Evolutionary conservation across 2,113 vertebrate species (phyloP).

Genomic region (Ceyx melanurus): DNA sequence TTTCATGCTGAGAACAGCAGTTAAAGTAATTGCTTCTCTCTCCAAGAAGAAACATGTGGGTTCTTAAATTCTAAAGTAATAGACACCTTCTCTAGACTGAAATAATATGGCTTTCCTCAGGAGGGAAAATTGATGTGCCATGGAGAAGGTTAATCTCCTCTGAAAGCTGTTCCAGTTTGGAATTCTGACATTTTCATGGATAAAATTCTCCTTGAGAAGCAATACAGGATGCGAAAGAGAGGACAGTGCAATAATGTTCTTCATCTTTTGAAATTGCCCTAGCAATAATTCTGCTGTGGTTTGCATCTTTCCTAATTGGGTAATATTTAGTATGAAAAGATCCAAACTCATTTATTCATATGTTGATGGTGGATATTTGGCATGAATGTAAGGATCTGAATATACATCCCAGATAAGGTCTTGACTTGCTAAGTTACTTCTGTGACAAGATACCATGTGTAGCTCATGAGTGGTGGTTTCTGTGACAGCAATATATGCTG

Average conservation of each 20-base stretch:
- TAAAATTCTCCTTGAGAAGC: slow-evolving; percentile 22
- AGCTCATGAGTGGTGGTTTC: not conserved
- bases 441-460: fast-evolving
- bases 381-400: not conserved
- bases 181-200: slow-evolving; percentile 49
- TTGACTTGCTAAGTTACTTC: not conserved
- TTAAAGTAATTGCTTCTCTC: slow-evolving; percentile 62
- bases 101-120: slow-evolving; percentile 60
- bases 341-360: not conserved
- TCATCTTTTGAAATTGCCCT: not conserved
- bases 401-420: not conserved
- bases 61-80: slow-evolving; percentile 69
- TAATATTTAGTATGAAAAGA: not conserved
- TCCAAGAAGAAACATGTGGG: slow-evolving; percentile 46
- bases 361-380: not conserved
- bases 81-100: slow-evolving; percentile 58
- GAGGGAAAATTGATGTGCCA: slow-evolving; percentile 56
- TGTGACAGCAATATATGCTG: not conserved
- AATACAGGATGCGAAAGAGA: not conserved
- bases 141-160: slow-evolving; percentile 54
- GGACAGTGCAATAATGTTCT: not conserved
- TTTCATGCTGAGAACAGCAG: slow-evolving; percentile 60
- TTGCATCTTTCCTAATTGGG: not conserved
- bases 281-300: not conserved
- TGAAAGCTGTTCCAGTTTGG: slow-evolving; percentile 45